Base-by-base conservation (phyloP, 2,797 vertebrate species). In the Sylvilagus floridanus region DNA sequence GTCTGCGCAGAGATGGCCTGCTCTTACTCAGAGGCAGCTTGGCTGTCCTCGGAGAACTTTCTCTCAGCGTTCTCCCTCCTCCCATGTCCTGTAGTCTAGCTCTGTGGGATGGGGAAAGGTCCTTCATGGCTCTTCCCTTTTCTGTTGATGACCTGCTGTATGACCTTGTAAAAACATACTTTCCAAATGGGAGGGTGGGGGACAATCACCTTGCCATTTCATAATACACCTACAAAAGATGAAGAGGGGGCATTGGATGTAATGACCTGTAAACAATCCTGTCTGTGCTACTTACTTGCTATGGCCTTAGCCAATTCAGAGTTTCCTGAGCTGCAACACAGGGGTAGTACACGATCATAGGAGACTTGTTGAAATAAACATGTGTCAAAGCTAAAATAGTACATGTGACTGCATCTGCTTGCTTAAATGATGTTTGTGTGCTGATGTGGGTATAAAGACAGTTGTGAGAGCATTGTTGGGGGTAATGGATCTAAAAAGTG, bases 181-280 rank as follows among this genome's bases (percentile, higher is more conserved):
- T 37, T 87, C 19, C 42, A 72, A 83, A 57, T 76, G 30, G 19
- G 26, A 86, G 17, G 42, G 37, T 54, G 54, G 63, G 10, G 22
- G 19, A 14, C 13, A 14, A 32, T 83, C 10, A 57, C 0, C 85
- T 75, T 71, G 9, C 54, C 47, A 7, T 86, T 71, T 82, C 42
- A n/a, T 47, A 57, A 24, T 69, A 77, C 87, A 82, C 30, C 52
- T 76, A n/a, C 13, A 37, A 24, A 26, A 60, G 68, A 8, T 73
- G 35, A 50, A 54, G 50, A 60, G n/a, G 2, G 24, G 50, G 13
- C 37, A 62, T 71, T 69, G 52, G 83, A 47, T 75, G 14, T n/a
- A 71, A n/a, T 87, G 28, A 71, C 47, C 66, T 82, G 54, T 71
- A 35, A 94, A 87, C 16, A 86, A 75, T 87, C 71, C 30, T 65